Conservation (phyloP, 2,888 invertebrate genomes). For the Phaedon cochleariae region DNA sequence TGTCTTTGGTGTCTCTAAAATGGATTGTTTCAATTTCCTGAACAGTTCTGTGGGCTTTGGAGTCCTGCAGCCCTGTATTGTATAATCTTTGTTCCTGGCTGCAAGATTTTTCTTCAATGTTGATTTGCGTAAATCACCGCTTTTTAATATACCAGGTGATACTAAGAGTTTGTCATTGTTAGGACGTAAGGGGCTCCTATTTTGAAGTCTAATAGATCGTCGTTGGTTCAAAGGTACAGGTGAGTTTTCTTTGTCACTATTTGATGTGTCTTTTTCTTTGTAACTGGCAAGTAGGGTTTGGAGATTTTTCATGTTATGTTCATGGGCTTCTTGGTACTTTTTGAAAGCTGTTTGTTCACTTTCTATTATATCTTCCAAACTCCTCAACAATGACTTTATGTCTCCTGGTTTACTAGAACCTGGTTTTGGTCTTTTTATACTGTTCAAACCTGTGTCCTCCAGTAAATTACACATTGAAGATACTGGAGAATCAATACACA, state of each 20-base stretch:
- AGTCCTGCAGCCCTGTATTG: constrained; percentile 23
- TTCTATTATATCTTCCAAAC: constrained; percentile 19
- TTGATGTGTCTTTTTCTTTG: not conserved
- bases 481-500: constrained; percentile 26
- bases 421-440: constrained; percentile 11
- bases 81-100: constrained; percentile 23
- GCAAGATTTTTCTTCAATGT: constrained; percentile 36
- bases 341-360: constrained; percentile 12
- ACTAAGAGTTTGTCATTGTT: constrained; percentile 22
- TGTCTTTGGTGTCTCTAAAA: constrained; percentile 31
- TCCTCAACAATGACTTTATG: not conserved
- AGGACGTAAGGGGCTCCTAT: constrained; percentile 17
- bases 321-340: constrained; percentile 14
- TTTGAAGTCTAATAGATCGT: constrained; percentile 20
- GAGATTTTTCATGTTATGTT: constrained; percentile 20
- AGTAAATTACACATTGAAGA: constrained; percentile 29
- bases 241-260: constrained; percentile 10
- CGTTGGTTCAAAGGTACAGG: constrained; percentile 7
- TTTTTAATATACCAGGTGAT: constrained; percentile 30
- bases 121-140: constrained; percentile 29
- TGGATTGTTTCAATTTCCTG: constrained; percentile 19
- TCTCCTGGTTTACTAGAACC: not conserved
- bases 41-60: constrained; percentile 29
- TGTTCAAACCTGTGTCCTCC: constrained; percentile 16
- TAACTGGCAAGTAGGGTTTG: not conserved